phyloP scores from a whole-genome alignment of 1,140 invertebrate species.

The Ceratosolen fusciceps region DNA sequence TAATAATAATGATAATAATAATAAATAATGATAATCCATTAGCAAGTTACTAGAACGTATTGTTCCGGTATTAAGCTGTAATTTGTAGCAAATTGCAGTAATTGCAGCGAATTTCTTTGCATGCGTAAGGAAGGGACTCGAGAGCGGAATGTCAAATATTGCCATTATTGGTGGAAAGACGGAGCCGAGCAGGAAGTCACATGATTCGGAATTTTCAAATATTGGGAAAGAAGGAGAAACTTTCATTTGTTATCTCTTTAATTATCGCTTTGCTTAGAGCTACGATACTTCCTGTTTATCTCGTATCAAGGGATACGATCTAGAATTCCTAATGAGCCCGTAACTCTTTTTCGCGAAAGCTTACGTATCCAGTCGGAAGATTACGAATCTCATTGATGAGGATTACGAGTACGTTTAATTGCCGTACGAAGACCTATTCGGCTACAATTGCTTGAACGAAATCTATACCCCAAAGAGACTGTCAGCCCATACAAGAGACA shows the following conservation, averaged over 20 bases:
- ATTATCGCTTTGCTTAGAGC: conserved; percentile 29
- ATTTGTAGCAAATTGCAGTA: too few species aligned
- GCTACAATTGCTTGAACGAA: too few species aligned
- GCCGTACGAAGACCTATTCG: too few species aligned
- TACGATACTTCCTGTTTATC: background rate
- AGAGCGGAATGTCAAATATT: background rate
- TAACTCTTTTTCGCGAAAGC: conserved; percentile 24
- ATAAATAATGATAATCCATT: too few species aligned
- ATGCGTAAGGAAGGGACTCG: background rate
- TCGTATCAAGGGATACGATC: conserved; percentile 21
- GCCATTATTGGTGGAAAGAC: background rate
- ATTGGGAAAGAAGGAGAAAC: conserved; percentile 15
- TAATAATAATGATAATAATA: background rate
- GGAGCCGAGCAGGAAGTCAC: conserved; percentile 6
- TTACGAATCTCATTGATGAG: background rate
- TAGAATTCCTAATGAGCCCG: background rate
- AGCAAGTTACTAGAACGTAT: background rate
- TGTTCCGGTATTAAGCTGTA: too few species aligned
- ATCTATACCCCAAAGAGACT: too few species aligned
- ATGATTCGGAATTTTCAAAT: conserved; percentile 19
- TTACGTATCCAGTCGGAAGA: background rate
- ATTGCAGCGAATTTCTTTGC: too few species aligned
- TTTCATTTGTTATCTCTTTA: conserved; percentile 20
- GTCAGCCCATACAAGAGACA: too few species aligned
- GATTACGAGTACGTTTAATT: background rate